Evolutionary conservation across 2,888 invertebrate genomes (phyloP).

Genomic region (Polyploca ridens): DNA sequence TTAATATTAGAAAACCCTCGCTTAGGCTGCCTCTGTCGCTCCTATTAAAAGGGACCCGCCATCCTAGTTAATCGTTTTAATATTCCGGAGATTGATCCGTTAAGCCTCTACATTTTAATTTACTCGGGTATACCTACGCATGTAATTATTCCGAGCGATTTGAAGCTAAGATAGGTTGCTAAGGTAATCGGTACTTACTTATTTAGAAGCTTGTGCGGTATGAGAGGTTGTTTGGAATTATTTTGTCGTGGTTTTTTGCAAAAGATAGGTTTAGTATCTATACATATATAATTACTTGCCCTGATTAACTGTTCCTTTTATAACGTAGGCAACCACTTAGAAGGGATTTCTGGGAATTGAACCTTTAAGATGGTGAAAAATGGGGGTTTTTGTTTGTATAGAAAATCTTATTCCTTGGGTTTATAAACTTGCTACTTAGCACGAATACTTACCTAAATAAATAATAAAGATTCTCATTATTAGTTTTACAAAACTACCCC

Average conservation of each 20-base stretch:
- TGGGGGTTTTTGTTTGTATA: too few relatives aligned
- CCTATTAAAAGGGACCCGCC: conserved; percentile 33
- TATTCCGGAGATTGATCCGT: conserved; percentile 59
- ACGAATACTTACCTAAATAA: too few relatives aligned
- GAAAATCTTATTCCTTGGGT: too few relatives aligned
- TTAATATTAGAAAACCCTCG: conserved; percentile 17
- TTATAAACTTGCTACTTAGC: too few relatives aligned
- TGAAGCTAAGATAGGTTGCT: conserved; percentile 14
- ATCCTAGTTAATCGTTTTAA: conserved; percentile 45
- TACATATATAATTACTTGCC: too few relatives aligned
- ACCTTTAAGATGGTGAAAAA: too few relatives aligned
- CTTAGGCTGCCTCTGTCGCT: conserved; percentile 16
- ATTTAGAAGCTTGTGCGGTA: conserved; percentile 1
- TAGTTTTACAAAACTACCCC: too few relatives aligned
- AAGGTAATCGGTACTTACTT: not conserved
- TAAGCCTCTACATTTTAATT: conserved; percentile 45
- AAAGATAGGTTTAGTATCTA: not conserved
- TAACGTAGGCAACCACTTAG: too few relatives aligned
- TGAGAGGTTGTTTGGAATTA: not conserved
- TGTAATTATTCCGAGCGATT: conserved; percentile 37
- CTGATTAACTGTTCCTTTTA: too few relatives aligned
- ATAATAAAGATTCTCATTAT: too few relatives aligned
- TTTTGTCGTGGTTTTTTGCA: not conserved
- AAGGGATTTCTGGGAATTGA: too few relatives aligned
- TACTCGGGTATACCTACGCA: conserved; percentile 18